Evolutionary conservation across 2,888 invertebrate species (phyloP).

Genomic region (Sesamia inferens): DNA sequence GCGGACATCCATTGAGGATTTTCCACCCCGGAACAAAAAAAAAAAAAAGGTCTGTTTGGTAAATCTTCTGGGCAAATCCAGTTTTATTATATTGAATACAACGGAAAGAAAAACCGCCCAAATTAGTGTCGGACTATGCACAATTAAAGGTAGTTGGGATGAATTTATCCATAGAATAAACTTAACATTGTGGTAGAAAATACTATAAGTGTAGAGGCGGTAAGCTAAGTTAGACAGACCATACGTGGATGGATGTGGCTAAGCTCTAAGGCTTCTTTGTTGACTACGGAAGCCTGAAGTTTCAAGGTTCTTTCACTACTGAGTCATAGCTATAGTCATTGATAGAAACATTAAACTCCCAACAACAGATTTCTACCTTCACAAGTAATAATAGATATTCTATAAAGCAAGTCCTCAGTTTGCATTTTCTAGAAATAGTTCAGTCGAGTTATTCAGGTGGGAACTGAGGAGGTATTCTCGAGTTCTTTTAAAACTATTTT

Average conservation of each 20-base stretch:
- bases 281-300: too few species aligned
- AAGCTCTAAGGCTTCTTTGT: not conserved
- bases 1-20: too few species aligned
- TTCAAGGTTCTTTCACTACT: not conserved
- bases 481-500: slow-evolving; percentile 52
- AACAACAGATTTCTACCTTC: slow-evolving; percentile 13
- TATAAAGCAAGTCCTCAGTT: slow-evolving; percentile 28
- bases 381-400: slow-evolving; percentile 21
- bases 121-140: too few species aligned
- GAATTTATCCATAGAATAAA: too few species aligned
- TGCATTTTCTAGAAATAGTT: slow-evolving; percentile 33
- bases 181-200: too few species aligned
- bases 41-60: too few species aligned
- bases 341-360: not conserved
- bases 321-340: not conserved
- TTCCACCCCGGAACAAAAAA: too few species aligned
- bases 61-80: not conserved
- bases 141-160: too few species aligned
- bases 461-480: slow-evolving; percentile 38
- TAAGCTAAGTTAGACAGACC: not conserved
- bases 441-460: slow-evolving; percentile 43
- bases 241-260: not conserved
- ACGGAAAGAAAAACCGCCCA: not conserved
- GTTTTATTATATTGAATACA: not conserved
- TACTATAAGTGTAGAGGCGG: too few species aligned